phyloP scores from a whole-genome alignment of 2,113 vertebrate species.

The Ptyas mucosa region DNA sequence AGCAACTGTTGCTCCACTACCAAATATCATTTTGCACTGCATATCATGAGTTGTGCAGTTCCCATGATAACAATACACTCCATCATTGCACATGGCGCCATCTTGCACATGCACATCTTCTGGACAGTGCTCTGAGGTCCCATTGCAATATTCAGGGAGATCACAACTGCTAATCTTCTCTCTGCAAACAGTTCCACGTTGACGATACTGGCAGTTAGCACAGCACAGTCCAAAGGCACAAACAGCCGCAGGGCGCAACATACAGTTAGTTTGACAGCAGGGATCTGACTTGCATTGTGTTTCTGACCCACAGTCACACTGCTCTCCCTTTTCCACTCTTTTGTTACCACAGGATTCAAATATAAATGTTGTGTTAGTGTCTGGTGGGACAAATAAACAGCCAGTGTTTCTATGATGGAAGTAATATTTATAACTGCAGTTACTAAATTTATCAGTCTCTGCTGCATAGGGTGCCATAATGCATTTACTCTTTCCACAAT shows the following conservation, averaged over 20 bases:
- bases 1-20: background rate
- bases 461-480: accelerated
- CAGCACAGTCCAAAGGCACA: constrained; percentile 37
- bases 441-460: background rate
- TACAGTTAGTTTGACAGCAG: constrained; percentile 27
- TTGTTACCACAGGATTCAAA: constrained; percentile 21
- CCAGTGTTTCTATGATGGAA: constrained; percentile 48
- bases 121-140: constrained; percentile 64
- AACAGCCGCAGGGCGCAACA: background rate
- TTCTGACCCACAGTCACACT: constrained; percentile 35
- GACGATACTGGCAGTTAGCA: constrained; percentile 49
- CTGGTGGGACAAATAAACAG: background rate
- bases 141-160: constrained; percentile 69
- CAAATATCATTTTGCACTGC: constrained; percentile 70
- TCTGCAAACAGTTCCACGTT: constrained; percentile 62
- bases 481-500: background rate
- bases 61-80: constrained; percentile 68
- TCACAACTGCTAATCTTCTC: constrained; percentile 60
- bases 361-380: background rate
- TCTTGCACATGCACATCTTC: constrained; percentile 69
- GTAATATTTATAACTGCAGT: constrained; percentile 41
- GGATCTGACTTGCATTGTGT: background rate
- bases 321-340: constrained; percentile 23
- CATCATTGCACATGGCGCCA: constrained; percentile 56
- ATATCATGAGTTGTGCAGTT: constrained; percentile 66